Conservation (phyloP, 2,888 invertebrate genomes). For the Encarsia formosa region DNA sequence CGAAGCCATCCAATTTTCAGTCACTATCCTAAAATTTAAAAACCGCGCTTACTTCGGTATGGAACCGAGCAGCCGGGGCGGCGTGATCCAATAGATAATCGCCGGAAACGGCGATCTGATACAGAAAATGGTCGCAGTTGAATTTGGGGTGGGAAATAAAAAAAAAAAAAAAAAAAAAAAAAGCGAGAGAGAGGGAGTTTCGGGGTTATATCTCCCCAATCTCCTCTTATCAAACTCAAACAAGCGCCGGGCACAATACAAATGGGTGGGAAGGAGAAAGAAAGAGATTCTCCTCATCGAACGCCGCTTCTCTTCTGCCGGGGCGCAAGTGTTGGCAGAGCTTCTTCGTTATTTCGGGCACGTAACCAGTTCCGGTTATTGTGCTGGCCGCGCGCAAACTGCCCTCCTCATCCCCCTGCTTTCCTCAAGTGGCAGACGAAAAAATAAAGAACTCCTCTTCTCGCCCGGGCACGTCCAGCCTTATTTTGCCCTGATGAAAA, state of each 20-base stretch:
- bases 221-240: no score
- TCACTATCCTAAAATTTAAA: no score
- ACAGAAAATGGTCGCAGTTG: no score
- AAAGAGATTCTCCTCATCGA: not conserved
- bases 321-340: constrained; percentile 1
- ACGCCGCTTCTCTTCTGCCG: not conserved
- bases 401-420: constrained; percentile 23
- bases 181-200: no score
- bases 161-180: not conserved
- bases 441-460: not conserved
- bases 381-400: constrained; percentile 44
- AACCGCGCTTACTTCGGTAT: no score
- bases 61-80: no score
- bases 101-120: no score
- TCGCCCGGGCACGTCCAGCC: constrained; percentile 28
- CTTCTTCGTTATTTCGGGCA: constrained; percentile 47
- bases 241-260: not conserved
- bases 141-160: no score
- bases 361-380: constrained; percentile 49
- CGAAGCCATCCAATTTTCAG: no score
- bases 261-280: not conserved
- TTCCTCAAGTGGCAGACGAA: no score
- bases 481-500: constrained; percentile 34
- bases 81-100: no score
- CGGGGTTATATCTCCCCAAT: no score